Evolutionary conservation across 2,113 vertebrate genomes (phyloP).

Genomic region (Stigmatopora argus): DNA sequence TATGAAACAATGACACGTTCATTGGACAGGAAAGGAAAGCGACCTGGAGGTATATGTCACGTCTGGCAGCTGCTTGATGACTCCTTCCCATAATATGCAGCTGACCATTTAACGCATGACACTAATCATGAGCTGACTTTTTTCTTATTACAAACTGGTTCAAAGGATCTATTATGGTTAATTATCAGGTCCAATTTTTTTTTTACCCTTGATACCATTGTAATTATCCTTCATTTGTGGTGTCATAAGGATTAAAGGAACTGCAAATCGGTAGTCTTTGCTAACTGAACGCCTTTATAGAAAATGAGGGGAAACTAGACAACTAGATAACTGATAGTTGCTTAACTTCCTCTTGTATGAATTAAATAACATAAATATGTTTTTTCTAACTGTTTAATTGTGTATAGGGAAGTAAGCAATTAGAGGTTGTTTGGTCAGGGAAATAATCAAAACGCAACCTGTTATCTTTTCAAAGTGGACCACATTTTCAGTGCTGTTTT

Average conservation of each 20-base stretch:
- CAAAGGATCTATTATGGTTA: constrained; percentile 42
- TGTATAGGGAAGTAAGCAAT: constrained; percentile 51
- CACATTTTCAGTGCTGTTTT: constrained; percentile 23
- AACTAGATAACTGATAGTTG: constrained; percentile 24
- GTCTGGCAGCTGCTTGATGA: constrained; percentile 40
- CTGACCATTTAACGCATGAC: constrained; percentile 26
- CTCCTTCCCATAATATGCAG: constrained; percentile 12
- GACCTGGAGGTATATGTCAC: constrained; percentile 34
- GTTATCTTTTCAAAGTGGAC: constrained; percentile 46
- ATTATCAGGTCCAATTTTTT: constrained; percentile 42
- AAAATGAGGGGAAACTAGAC: constrained; percentile 50
- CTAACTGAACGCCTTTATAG: constrained; percentile 44
- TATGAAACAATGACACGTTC: constrained; percentile 19
- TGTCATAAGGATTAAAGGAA: constrained; percentile 10
- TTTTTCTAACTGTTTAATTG: constrained; percentile 29
- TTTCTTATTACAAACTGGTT: constrained; percentile 36
- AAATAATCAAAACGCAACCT: constrained; percentile 25
- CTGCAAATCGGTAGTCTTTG: constrained; percentile 22
- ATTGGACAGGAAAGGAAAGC: constrained; percentile 15
- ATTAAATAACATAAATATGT: not conserved
- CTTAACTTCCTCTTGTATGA: constrained; percentile 4
- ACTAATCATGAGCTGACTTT: constrained; percentile 38
- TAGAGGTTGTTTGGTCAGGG: constrained; percentile 42
- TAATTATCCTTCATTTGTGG: constrained; percentile 39
- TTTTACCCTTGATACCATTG: constrained; percentile 56